Evolutionary conservation across 2,888 invertebrate genomes (phyloP), one percentile per base, ranked within the genome.

Genomic region (Melangyna quadrimaculata): DNA sequence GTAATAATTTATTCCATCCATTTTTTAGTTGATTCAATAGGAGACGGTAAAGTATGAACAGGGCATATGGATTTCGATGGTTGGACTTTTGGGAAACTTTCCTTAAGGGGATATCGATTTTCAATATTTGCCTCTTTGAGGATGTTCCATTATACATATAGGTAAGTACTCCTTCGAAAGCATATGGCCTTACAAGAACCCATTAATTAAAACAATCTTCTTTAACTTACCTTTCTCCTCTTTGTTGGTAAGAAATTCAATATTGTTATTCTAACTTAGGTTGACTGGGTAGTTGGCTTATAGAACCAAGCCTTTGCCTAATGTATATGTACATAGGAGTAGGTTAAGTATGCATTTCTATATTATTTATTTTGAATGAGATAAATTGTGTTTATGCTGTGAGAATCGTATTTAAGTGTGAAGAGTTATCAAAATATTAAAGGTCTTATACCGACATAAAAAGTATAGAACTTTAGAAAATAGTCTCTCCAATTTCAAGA

Each of bases 111-210:
- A 10, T 63, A 63, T 63, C 2, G 61, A 40, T 40, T 61, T 61
- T 40, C 61, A 24, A 17, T 61, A 61, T 27, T 37, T 24, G 8
- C 24, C 9, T 40, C 9, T 40, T 40, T 40, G n/a, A 40, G 61
- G 27, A 27, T 24, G 40, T n/a, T n/a, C n/a, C n/a, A n/a, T n/a
- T 61, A 61, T 40, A n/a, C 24, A 61, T 43, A 5, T 61, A n/a
- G n/a, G n/a, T n/a, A n/a, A n/a, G n/a, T n/a, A 43, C 24, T 61
- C 6, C 0, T 61, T n/a, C n/a, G 24, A n/a, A 43, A 27, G 40
- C 61, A 61, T 61, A 40, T 40, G 61, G 61, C 27, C 40, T 61
- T 27, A 40, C 40, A 59, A 37, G 9, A 40, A n/a, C 9, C 61
- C 40, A 40, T 43, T 61, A 40, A 61, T 61, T 61, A 61, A 17